Percentiles rank a stretch among this genome's conserved stretches.
Conservation (phyloP, 1,140 invertebrate species). For the Drosophila auraria region DNA sequence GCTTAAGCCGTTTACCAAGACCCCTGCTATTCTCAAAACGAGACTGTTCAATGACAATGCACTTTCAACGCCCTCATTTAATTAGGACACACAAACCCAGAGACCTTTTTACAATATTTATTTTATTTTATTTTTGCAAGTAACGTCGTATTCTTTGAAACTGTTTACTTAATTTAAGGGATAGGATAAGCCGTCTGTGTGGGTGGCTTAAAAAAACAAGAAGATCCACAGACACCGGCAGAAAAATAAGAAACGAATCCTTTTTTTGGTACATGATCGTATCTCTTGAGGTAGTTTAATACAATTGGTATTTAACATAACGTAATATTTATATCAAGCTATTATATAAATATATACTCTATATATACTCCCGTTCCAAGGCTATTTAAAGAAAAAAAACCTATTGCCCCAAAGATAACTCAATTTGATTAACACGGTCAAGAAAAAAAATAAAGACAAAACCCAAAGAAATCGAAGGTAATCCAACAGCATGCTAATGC, state of each 20-base stretch:
- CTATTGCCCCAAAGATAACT: conserved; percentile 73
- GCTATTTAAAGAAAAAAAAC: not conserved
- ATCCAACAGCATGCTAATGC: conserved; percentile 70
- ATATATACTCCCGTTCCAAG: not conserved
- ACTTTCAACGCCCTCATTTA: conserved; percentile 61
- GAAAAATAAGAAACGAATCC: too few species aligned
- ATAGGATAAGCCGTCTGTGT: conserved; percentile 32
- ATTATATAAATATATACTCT: too few species aligned
- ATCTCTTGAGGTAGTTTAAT: not conserved
- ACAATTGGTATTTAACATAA: not conserved
- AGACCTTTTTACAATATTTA: conserved; percentile 10
- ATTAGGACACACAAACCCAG: conserved; percentile 64
- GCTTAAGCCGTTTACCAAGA: not conserved
- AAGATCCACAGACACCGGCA: conserved; percentile 8
- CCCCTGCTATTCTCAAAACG: not conserved
- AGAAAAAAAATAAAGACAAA: conserved; percentile 24
- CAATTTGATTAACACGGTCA: conserved; percentile 64
- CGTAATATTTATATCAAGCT: not conserved
- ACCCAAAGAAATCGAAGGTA: conserved; percentile 45
- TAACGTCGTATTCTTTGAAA: conserved; percentile 50
- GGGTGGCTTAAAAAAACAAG: conserved; percentile 66
- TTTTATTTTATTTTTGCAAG: conserved; percentile 53
- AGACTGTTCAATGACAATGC: conserved; percentile 55
- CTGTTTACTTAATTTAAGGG: conserved; percentile 57
- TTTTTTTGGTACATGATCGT: not conserved